A percentile compares a stretch with the other conserved stretches of the same genome.
These are phyloP conservation scores for Maccullochella peelii DNA, from an alignment of 2,113 vertebrate genomes.

Conservation along the genomic window DNA sequence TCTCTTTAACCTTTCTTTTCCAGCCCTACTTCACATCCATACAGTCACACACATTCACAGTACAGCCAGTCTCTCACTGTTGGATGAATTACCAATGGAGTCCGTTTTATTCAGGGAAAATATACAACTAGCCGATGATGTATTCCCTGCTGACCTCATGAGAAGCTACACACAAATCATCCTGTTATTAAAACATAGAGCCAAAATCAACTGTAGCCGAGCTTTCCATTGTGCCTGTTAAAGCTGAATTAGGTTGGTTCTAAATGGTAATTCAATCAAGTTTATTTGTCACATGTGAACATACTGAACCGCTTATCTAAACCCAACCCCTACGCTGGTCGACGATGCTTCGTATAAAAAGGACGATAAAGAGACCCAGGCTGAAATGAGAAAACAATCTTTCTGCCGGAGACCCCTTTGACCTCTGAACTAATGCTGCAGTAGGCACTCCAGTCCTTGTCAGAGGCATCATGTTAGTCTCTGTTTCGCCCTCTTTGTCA, in stretches of 20 bases:
- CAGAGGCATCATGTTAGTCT: background rate
- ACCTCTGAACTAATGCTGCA: background rate
- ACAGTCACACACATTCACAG: background rate
- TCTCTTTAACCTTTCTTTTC: background rate
- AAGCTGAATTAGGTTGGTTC: too few species aligned
- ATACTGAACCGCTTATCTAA: background rate
- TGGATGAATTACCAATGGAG: background rate
- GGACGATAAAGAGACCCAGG: background rate
- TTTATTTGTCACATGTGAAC: too few species aligned
- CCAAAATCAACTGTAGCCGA: background rate
- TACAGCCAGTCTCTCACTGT: background rate
- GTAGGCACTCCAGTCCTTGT: background rate
- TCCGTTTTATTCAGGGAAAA: background rate
- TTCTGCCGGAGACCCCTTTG: background rate
- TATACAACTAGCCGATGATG: background rate
- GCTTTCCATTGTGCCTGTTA: background rate
- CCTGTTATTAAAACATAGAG: background rate
- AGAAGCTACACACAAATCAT: constrained; percentile 7
- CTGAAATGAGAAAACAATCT: background rate
- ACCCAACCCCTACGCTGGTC: background rate
- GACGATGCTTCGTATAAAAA: background rate
- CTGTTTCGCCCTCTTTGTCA: background rate
- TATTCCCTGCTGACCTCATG: background rate
- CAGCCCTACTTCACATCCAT: background rate
- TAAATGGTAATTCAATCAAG: too few species aligned